Evolutionary conservation across 2,888 invertebrate species (phyloP).

Genomic region (Diarsia brunnea): DNA sequence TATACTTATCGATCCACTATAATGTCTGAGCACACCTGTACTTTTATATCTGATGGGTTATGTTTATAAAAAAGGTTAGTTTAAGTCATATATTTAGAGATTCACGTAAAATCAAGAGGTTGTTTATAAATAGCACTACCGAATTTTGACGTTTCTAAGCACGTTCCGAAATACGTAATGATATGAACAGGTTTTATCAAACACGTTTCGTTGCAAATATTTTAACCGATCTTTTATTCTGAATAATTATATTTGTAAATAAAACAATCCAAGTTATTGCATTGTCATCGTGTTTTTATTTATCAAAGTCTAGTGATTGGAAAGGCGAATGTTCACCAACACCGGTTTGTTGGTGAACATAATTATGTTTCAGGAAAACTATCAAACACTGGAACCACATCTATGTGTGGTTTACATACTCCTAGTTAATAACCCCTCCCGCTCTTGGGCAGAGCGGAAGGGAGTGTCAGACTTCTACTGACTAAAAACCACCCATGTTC

Average conservation of each 20-base stretch:
- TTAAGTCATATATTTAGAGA: constrained; percentile 71
- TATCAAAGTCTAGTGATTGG: no score
- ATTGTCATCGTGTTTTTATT: constrained; percentile 1
- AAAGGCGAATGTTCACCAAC: not conserved
- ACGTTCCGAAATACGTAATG: constrained; percentile 66
- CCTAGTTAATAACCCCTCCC: no score
- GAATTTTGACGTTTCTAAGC: constrained; percentile 72
- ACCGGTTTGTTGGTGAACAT: not conserved
- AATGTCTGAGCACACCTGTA: not conserved
- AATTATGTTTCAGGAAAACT: not conserved
- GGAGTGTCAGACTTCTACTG: no score
- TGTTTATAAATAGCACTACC: constrained; percentile 80
- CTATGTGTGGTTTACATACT: no score
- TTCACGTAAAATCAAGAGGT: constrained; percentile 70
- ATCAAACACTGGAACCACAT: no score
- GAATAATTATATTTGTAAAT: not conserved
- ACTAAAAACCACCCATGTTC: no score
- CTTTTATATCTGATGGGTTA: not conserved
- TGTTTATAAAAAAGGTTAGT: constrained; percentile 36
- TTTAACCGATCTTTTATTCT: not conserved
- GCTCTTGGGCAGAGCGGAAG: no score
- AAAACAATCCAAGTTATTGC: not conserved
- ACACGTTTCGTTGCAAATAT: constrained; percentile 17
- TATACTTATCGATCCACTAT: constrained; percentile 26
- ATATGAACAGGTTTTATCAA: constrained; percentile 7